Evolutionary conservation across 1,140 invertebrate genomes (phyloP).

Genomic region (Caenorhabditis brenneri): DNA sequence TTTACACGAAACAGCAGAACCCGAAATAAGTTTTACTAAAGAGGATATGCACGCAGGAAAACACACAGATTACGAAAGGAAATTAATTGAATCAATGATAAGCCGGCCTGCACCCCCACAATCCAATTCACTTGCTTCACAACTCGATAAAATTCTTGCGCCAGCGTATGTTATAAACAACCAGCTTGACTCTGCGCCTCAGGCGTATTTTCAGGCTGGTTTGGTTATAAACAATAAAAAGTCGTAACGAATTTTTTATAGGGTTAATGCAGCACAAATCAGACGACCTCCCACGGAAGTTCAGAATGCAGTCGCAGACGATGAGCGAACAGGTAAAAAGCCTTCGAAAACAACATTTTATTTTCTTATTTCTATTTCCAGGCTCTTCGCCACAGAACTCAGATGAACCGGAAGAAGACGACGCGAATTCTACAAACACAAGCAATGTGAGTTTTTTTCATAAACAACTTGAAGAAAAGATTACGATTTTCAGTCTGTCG

Average conservation of each 20-base stretch:
- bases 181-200: too few species aligned
- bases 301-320: not conserved
- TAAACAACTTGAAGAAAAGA: not conserved
- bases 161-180: not conserved
- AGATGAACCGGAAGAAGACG: not conserved
- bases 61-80: slow-evolving; percentile 96
- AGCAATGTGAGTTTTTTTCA: not conserved
- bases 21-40: slow-evolving; percentile 94
- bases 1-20: slow-evolving; percentile 94
- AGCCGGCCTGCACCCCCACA: slow-evolving; percentile 10
- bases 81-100: slow-evolving; percentile 76
- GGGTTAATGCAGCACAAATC: not conserved
- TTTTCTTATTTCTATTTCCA: not conserved
- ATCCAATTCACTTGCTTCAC: not conserved
- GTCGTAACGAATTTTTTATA: not conserved
- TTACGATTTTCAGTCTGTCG: not conserved
- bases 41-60: slow-evolving; percentile 99
- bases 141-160: not conserved
- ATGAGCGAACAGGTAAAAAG: slow-evolving; percentile 4
- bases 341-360: not conserved
- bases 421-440: slow-evolving; percentile 19
- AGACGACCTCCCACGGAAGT: not conserved
- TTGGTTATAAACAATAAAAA: not conserved
- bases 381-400: not conserved
- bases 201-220: too few species aligned